A percentile compares a stretch with the other conserved stretches of the same genome.
These are phyloP conservation scores for Microcebus jonahi DNA, from an alignment of 2,113 vertebrate species.

Conservation along the genomic window DNA sequence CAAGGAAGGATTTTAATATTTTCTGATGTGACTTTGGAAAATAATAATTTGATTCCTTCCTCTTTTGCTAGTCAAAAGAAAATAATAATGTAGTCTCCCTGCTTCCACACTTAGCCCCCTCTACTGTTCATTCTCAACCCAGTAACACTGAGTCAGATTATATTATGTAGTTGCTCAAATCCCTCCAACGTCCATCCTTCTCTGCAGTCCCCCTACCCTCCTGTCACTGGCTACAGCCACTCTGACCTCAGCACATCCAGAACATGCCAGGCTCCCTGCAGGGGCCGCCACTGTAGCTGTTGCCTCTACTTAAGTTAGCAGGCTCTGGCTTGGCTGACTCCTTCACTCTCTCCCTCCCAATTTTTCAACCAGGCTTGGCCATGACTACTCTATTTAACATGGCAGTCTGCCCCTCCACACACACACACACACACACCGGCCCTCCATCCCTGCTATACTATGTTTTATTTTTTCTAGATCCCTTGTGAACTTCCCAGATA, in stretches of 20 bases:
- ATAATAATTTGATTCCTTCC: neutral
- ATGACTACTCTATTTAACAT: neutral
- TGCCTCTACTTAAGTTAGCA: neutral
- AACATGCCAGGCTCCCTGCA: neutral
- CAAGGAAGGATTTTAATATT: neutral
- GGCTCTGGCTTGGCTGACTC: neutral
- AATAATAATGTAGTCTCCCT: neutral
- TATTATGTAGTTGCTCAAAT: fast-evolving
- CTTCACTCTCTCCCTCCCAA: neutral
- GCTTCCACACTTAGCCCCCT: neutral
- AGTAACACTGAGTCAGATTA: fast-evolving
- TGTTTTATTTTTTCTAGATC: neutral
- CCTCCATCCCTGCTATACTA: neutral
- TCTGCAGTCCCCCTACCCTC: neutral
- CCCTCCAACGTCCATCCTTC: neutral
- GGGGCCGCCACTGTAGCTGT: neutral
- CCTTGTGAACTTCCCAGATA: neutral
- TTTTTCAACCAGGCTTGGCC: neutral
- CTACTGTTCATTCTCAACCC: neutral
- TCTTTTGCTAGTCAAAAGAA: too few species aligned
- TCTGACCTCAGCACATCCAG: fast-evolving
- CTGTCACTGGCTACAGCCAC: neutral
- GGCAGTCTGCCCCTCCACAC: neutral
- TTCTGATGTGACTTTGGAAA: neutral
- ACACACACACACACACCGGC: too few species aligned